These are phyloP conservation scores for Oreotrochilus melanogaster DNA, from an alignment of 2,113 vertebrate genomes.

Conservation along the genomic window DNA sequence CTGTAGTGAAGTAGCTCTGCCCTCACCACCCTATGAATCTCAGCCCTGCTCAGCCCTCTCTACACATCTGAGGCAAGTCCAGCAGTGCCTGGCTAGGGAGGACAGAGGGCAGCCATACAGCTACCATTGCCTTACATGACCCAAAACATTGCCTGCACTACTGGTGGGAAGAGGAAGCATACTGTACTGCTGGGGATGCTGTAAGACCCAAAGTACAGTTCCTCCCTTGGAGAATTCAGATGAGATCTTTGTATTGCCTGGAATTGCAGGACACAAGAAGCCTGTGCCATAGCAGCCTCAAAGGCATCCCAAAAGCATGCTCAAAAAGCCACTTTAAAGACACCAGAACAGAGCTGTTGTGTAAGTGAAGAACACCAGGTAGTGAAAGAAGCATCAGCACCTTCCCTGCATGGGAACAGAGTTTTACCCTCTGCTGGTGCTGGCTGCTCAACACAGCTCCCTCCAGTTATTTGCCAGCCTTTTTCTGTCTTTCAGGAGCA, in stretches of 20 bases:
- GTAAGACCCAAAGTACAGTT: not conserved
- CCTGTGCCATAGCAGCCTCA: not conserved
- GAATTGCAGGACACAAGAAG: not conserved
- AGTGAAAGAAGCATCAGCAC: not conserved
- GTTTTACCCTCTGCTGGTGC: not conserved
- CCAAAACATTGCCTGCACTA: not conserved
- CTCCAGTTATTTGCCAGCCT: not conserved
- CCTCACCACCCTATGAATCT: not conserved
- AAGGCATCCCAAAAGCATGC: not conserved
- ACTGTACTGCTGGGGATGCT: no score
- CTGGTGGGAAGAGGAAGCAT: not conserved
- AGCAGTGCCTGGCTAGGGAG: accelerated
- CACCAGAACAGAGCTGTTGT: not conserved
- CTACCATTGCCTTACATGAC: not conserved
- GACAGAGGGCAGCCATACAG: not conserved
- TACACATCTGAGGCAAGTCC: not conserved
- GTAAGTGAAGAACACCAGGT: not conserved
- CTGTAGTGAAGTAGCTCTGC: not conserved
- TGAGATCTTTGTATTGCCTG: not conserved
- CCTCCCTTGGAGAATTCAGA: not conserved
- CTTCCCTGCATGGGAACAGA: not conserved
- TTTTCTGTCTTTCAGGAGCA: not conserved
- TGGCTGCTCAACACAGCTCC: not conserved
- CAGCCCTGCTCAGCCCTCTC: not conserved
- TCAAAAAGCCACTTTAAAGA: not conserved